Base-by-base conservation (phyloP, 2,888 invertebrate genomes). In the Drosophila algonquin region DNA sequence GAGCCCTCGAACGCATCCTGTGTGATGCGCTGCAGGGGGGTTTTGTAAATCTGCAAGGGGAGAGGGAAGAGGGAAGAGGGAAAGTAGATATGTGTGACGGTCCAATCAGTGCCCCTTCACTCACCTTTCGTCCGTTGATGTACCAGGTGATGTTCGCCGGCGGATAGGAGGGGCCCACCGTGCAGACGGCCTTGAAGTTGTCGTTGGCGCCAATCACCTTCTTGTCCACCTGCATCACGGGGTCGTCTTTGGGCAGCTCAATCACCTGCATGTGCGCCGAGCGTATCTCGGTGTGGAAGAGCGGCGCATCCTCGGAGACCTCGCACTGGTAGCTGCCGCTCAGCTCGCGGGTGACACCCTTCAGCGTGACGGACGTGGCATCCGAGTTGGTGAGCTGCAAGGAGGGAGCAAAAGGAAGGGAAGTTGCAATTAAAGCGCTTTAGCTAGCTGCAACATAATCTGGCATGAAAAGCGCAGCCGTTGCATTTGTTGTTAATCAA, bases 271-370 rank as follows among this genome's bases (percentile, higher is more conserved):
- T 93, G 79, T 93, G 91, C 44, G 93, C 93, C 10, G 93, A 91
- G 46, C 93, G 92, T 73, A 93, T 93, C 71, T 93, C 94, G 16
- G 94, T 94, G 80, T 94, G 94, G 78, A 94, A 94, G 54, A 93
- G 92, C 8, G 94, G 94, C 44, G 93, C 94, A 90, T 94, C 94
- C 71, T 93, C 94, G n/a, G 94, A 93, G 47, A 94, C 94, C 90
- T 94, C 94, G 77, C 94, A 94, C 86, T 93, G 93, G 89, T 93
- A 94, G 89, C 91, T 93, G 63, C 94, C 94, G 45, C 93, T 93
- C 72, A 94, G 92, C 76, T 93, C 93, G 60, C 93, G 91, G 52
- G 93, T 93, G 50, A 94, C 94, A 75, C 93, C 92, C 63, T 92
- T 92, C 69, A 94, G 85, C 30, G 93, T 94, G 14, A 94, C 94